Base-by-base conservation (phyloP, 2,797 vertebrate genomes). In the Trematomus bernacchii region DNA sequence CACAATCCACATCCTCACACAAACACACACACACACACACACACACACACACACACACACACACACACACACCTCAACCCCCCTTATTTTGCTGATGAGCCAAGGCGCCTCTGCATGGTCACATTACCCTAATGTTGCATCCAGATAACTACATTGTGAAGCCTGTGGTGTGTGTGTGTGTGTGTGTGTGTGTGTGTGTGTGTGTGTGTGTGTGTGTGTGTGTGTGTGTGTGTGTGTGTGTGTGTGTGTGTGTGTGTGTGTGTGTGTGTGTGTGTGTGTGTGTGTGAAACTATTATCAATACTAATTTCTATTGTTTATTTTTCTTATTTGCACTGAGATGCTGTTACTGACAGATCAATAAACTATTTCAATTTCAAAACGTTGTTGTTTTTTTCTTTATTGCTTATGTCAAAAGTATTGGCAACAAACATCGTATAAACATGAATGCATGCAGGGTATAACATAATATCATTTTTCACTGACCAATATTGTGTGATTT, bases 61-160 rank as follows among this genome's bases (percentile, higher is more conserved):
- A 61, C 47, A 59, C 66, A 58, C 65, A 80, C 58, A 60, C 50
- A 57, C 63, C 66, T 55, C 44, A 69, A 23, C 68, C 40, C 66
- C 43, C 3, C 18, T 53, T 48, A 58, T 59, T 88, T 73, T 75
- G 76, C 78, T 80, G 87, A 90, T 90, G 89, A 84, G 76, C 82
- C 72, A 62, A 87, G 76, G 73, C 73, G 79, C 76, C 77, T 87
- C 62, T 72, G 40, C 71, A 80, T 89, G 89, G 88, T 93, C 93
- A 93, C 91, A 92, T 82, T 78, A 85, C 79, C 85, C 92, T 83
- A 89, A 76, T 94, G 93, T 87, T 91, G 76, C 65, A 78, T 85
- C 74, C 91, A 90, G 93, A 94, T 95, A 95, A 94, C 87, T 86
- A 59, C 80, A 70, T 47, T 70, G 66, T 82, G 82, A 81, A 89